Base-by-base conservation (phyloP, 1,140 invertebrate species). In the Ruditapes philippinarum region DNA sequence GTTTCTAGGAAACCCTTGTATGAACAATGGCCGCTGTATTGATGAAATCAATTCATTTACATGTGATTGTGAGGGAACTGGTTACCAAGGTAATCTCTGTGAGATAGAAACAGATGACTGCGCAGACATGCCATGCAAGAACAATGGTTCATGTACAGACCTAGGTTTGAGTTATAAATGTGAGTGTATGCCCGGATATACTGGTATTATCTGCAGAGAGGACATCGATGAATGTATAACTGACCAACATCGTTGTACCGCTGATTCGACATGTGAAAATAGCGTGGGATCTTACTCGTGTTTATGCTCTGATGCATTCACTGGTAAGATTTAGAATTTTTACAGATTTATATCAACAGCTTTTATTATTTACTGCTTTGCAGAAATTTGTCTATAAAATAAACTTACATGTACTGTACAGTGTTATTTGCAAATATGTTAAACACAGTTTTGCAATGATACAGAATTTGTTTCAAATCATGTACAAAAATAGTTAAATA, bases 51-150 rank as follows among this genome's bases (percentile, higher is more conserved):
- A 83, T 45, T 28, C 33, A n/a, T 89, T 60, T 45, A 89, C 87
- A 7, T 89, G 87, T 83, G 79, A 89, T 12, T 89, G 87, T 57
- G 28, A n/a, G 22, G 80, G 62, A 19, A 89, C 87, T 74, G 98
- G 98, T 62, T 99, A 97, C 96, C 97, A 97, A 70, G 98, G 98
- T 70, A 97, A 97, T 51, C 97, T 98, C 92, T 99, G 98, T 96
- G 97, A 99, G 95, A 97, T 97, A 42, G 96, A 97, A 70, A 98
- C 95, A 96, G 73, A 97, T 97, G 90, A 88, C 96, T 99, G 99
- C 95, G 98, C 99, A 93, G 98, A 97, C 33, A 80, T 97, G 60
- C 98, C 98, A 0, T 99, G 98, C 95, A 96, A 97, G 40, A 98
- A 99, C 95, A 98, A 97, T 38, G 98, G 98, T 36, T 97, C 97